A percentile compares a stretch with the other conserved stretches of the same genome.
phyloP scores from a whole-genome alignment of 2,797 vertebrate genomes.

The Kryptolebias ocellatus region DNA sequence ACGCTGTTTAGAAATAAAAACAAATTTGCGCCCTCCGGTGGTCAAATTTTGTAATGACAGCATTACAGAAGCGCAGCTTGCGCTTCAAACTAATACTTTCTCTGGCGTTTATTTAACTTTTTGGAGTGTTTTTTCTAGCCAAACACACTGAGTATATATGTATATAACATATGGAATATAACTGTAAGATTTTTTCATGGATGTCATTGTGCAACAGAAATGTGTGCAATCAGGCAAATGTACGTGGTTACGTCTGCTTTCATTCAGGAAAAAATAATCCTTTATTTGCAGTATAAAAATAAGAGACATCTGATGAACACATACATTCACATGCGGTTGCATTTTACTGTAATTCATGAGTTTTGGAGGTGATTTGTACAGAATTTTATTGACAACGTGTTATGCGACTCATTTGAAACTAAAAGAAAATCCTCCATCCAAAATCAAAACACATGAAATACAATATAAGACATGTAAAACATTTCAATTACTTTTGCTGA shows the following conservation, averaged over 20 bases:
- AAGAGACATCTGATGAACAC: slow-evolving; percentile 78
- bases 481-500: neutral
- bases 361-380: slow-evolving; percentile 51
- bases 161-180: too few relatives aligned
- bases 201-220: neutral
- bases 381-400: slow-evolving; percentile 24
- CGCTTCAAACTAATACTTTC: neutral
- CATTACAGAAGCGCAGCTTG: neutral
- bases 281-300: slow-evolving; percentile 84
- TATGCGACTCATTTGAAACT: neutral
- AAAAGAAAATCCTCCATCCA: neutral
- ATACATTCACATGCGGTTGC: slow-evolving; percentile 75
- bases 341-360: slow-evolving; percentile 57
- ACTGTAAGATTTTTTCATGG: too few relatives aligned
- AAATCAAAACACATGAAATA: neutral
- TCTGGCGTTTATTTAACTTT: too few relatives aligned
- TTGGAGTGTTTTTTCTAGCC: neutral
- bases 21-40: slow-evolving; percentile 5
- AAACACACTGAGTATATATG: too few relatives aligned
- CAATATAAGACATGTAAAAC: neutral
- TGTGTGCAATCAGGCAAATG: slow-evolving; percentile 11
- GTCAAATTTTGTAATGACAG: neutral
- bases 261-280: slow-evolving; percentile 83
- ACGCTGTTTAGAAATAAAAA: too few relatives aligned
- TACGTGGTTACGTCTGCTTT: slow-evolving; percentile 73